phyloP scores from a whole-genome alignment of 2,797 vertebrate genomes.

The Betta splendens region DNA sequence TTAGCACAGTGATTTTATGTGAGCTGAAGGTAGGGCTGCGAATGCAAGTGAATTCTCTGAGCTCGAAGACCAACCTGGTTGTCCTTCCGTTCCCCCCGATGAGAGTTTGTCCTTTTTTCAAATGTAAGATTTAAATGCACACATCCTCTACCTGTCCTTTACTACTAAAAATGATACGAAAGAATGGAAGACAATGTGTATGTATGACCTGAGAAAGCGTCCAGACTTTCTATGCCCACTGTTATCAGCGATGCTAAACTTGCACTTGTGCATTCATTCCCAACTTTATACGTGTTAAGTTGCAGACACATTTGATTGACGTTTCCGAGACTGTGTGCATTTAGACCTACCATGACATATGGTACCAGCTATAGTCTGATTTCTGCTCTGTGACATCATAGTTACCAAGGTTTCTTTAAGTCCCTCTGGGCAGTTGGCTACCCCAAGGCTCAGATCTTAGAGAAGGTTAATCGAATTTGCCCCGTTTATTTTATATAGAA shows the following conservation, averaged over 20 bases:
- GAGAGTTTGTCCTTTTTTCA: constrained; percentile 11
- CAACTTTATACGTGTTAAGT: constrained; percentile 25
- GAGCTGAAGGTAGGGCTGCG: constrained; percentile 2
- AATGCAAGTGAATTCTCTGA: constrained; percentile 4
- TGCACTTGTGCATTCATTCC: constrained; percentile 29
- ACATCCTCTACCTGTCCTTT: constrained; percentile 65
- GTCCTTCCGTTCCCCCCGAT: constrained; percentile 8
- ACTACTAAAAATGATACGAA: constrained; percentile 42
- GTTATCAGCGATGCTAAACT: constrained; percentile 21
- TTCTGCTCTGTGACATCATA: constrained; percentile 45
- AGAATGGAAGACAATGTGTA: constrained; percentile 20
- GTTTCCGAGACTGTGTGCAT: constrained; percentile 27
- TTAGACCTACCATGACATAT: constrained; percentile 39
- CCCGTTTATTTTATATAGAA: not conserved
- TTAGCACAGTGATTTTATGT: too few relatives aligned
- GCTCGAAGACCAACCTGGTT: not conserved
- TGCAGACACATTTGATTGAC: constrained; percentile 45
- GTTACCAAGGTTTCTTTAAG: constrained; percentile 11
- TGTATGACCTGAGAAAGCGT: constrained; percentile 9
- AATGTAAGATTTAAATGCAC: constrained; percentile 55
- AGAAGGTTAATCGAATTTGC: not conserved
- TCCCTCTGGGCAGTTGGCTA: constrained; percentile 1
- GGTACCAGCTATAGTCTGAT: constrained; percentile 28
- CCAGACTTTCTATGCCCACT: constrained; percentile 20
- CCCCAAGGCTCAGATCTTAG: constrained; percentile 4